Percentiles rank a stretch among this genome's conserved stretches.
Conservation (phyloP, 2,113 vertebrate species). For the Tachycineta bicolor region DNA sequence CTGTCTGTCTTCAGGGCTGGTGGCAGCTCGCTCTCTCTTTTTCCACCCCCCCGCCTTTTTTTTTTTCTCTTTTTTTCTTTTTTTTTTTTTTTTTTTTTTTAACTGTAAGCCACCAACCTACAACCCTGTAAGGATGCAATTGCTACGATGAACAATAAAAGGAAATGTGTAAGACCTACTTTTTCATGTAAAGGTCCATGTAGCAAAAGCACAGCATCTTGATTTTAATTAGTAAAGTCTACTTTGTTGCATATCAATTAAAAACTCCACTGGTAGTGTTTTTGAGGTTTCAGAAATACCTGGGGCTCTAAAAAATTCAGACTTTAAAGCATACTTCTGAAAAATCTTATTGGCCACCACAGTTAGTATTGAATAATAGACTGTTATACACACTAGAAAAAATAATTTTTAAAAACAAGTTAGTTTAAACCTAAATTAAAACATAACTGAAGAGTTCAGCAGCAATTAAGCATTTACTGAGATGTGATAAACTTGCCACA, state of each 20-base stretch:
- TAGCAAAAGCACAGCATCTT: slow-evolving; percentile 80
- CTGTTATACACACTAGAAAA: not conserved
- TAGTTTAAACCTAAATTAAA: not conserved
- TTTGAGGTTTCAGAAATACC: slow-evolving; percentile 70
- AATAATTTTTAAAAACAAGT: not conserved
- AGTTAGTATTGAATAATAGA: not conserved
- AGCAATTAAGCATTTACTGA: slow-evolving; percentile 41
- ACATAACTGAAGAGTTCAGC: not conserved
- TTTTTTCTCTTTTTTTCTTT: not conserved
- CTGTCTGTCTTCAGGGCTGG: slow-evolving; percentile 96
- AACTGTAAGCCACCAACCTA: slow-evolving; percentile 87
- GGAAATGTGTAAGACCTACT: slow-evolving; percentile 84
- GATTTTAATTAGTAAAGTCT: slow-evolving; percentile 85
- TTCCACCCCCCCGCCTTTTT: not conserved
- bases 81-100: slow-evolving; percentile 67
- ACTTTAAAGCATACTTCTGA: slow-evolving; percentile 62
- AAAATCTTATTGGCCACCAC: slow-evolving; percentile 7
- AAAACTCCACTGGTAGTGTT: slow-evolving; percentile 68
- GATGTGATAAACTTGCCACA: slow-evolving; percentile 14
- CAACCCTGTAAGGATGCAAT: slow-evolving; percentile 85
- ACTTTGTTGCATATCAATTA: slow-evolving; percentile 87
- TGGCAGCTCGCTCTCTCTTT: slow-evolving; percentile 75
- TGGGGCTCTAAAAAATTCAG: slow-evolving; percentile 74
- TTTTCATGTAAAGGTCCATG: slow-evolving; percentile 86
- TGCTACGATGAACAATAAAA: slow-evolving; percentile 83